A percentile compares a stretch with the other conserved stretches of the same genome.
These are phyloP conservation scores for Drosophila anceps DNA, from an alignment of 2,888 invertebrate genomes.

Conservation along the genomic window DNA sequence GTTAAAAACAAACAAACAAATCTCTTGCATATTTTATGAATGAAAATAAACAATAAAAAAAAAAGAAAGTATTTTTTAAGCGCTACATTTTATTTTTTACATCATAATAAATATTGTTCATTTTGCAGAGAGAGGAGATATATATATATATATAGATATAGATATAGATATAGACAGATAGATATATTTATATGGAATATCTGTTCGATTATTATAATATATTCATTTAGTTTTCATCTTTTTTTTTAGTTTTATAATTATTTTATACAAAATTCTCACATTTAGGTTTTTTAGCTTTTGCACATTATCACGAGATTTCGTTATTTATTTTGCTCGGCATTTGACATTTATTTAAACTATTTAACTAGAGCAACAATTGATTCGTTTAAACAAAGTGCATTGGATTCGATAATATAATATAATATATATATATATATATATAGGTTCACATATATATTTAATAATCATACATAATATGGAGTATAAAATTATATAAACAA, in stretches of 20 bases:
- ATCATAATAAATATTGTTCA: conserved; percentile 81
- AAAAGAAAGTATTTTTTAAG: conserved; percentile 32
- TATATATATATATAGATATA: conserved; percentile 35
- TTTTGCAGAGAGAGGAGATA: conserved; percentile 58
- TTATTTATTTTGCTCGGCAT: conserved; percentile 47
- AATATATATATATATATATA: conserved; percentile 66
- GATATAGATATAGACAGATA: too few species aligned
- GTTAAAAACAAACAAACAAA: conserved; percentile 16
- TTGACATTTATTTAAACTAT: conserved; percentile 72
- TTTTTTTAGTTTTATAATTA: conserved; percentile 61
- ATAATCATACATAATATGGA: conserved; percentile 64
- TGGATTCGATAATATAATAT: conserved; percentile 65
- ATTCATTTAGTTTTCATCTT: conserved; percentile 60
- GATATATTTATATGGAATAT: conserved; percentile 26
- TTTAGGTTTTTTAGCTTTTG: conserved; percentile 71
- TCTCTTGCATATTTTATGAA: conserved; percentile 46
- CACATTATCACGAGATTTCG: conserved; percentile 72
- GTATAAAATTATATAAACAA: conserved; percentile 75
- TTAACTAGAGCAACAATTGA: conserved; percentile 77
- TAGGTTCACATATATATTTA: conserved; percentile 47
- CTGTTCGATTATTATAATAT: conserved; percentile 46
- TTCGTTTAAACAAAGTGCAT: conserved; percentile 75
- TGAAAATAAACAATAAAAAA: conserved; percentile 4
- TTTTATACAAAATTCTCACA: conserved; percentile 80
- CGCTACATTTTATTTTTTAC: conserved; percentile 63